Base-by-base conservation (phyloP, 2,797 vertebrate species). In the Potorous gilbertii region DNA sequence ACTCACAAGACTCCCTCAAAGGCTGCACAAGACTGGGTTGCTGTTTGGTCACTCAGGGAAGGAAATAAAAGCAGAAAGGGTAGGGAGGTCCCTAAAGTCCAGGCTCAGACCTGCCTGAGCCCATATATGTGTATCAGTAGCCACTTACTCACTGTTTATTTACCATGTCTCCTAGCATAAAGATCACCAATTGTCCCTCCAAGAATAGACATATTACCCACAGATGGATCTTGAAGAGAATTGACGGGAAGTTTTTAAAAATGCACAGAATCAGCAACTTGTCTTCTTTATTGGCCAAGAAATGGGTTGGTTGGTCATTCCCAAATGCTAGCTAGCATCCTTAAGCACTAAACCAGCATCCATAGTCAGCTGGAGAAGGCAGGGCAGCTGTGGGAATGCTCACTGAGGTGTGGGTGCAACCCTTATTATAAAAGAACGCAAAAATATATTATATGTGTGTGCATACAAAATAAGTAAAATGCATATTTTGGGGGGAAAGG, bases 361-460 rank as follows among this genome's bases (percentile, higher is more conserved):
- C 5, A 2, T 21, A 9, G 34, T 74, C n/a, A 74, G 6, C 66
- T 40, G 16, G 18, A 74, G 18, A 74, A 18, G 66, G 16, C 5
- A 74, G n/a, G n/a, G 16, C 34, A 40, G 31, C 4, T 18, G 6
- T 21, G 34, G 31, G 13, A 66, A 66, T 13, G 66, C 66, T 74
- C n/a, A n/a, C 8, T 74, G n/a, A 8, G 8, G 5, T 9, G 13
- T 2, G 8, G 0, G 1, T 1, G n/a, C 18, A n/a, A 21, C 62
- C 62, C 62, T 40, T n/a, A 34, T n/a, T 74, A 74, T 5, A 24
- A 9, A 46, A 81, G 66, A 81, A 81, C 46, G 14, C 66, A 40
- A 81, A 29, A 59, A 57, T 12, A 66, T 14, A 29, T 31, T 31
- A 62, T 34, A 62, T 14, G 21, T 81, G n/a, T 9, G n/a, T 46